Percentiles rank a stretch among this genome's conserved stretches.
These are phyloP conservation scores for Sparidentex hasta DNA, from an alignment of 2,797 vertebrate genomes.

Conservation along the genomic window DNA sequence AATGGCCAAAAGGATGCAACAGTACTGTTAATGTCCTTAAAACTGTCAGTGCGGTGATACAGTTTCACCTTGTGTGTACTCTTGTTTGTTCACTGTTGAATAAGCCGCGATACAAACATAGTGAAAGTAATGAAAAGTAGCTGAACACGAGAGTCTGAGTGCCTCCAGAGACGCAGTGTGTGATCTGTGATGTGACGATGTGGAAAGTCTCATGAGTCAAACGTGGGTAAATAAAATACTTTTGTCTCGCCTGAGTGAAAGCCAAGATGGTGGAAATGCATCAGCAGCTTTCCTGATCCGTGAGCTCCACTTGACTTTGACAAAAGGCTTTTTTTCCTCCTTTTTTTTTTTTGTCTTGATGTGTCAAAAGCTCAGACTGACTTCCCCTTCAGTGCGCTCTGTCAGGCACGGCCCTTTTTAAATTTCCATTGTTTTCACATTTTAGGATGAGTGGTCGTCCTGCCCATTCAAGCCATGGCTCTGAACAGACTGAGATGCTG, in stretches of 20 bases:
- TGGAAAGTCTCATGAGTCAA: constrained; percentile 2
- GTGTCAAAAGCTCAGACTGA: background rate
- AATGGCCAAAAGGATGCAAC: background rate
- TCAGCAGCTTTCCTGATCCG: constrained; percentile 28
- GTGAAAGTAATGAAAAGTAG: background rate
- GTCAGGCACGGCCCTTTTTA: background rate
- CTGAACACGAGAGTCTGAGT: background rate
- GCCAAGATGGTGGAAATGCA: constrained; percentile 24
- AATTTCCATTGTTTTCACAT: background rate
- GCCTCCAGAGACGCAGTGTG: background rate
- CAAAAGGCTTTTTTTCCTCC: constrained; percentile 4
- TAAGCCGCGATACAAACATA: background rate
- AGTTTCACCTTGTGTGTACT: background rate
- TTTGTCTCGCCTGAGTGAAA: constrained; percentile 14
- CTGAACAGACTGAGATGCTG: background rate
- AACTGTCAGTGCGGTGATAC: background rate
- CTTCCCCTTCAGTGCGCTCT: constrained; percentile 3
- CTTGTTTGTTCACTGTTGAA: background rate
- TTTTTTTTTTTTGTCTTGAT: background rate
- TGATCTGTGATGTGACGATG: background rate
- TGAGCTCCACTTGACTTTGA: constrained; percentile 20
- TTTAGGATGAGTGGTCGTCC: background rate
- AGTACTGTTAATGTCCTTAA: background rate
- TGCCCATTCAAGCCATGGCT: background rate
- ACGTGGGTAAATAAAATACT: constrained; percentile 24